Evolutionary conservation across 2,797 vertebrate genomes (phyloP).

Genomic region (Pangasius djambal): DNA sequence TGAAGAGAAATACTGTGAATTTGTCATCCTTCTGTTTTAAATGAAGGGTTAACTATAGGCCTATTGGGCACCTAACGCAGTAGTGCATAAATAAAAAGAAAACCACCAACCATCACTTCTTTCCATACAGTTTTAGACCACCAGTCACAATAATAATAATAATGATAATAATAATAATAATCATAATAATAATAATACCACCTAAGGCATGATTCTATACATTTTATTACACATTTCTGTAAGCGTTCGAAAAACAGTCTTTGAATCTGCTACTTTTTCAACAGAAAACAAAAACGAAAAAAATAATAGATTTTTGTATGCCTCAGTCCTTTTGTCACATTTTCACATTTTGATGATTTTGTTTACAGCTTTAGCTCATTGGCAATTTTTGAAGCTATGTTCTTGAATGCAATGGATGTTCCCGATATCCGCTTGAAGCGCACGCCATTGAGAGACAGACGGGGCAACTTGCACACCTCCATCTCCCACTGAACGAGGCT

Average conservation of each 20-base stretch:
- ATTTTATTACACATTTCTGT: conserved; percentile 78
- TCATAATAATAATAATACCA: conserved; percentile 73
- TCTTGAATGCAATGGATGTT: conserved; percentile 92
- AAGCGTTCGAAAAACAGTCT: conserved; percentile 75
- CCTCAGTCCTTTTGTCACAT: conserved; percentile 50
- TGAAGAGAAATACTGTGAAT: conserved; percentile 45
- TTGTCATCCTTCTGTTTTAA: conserved; percentile 8
- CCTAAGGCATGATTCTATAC: conserved; percentile 85
- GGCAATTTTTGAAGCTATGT: conserved; percentile 92
- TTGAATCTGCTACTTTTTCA: conserved; percentile 74
- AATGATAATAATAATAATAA: conserved; percentile 54
- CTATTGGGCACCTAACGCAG: conserved; percentile 82
- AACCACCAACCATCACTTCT: conserved; percentile 68
- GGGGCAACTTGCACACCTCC: conserved; percentile 91
- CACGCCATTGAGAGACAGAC: conserved; percentile 89
- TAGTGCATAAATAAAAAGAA: conserved; percentile 79
- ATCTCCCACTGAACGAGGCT: conserved; percentile 91
- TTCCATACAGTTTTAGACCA: conserved; percentile 74
- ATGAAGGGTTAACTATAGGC: conserved; percentile 73
- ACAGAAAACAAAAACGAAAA: conserved; percentile 23
- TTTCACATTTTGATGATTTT: conserved; percentile 52
- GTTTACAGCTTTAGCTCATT: conserved; percentile 89
- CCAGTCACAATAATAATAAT: conserved; percentile 53
- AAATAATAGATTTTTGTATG: conserved; percentile 64
- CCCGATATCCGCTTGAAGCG: conserved; percentile 91